phyloP scores from a whole-genome alignment of 2,797 vertebrate genomes.

The Botia kubotai region DNA sequence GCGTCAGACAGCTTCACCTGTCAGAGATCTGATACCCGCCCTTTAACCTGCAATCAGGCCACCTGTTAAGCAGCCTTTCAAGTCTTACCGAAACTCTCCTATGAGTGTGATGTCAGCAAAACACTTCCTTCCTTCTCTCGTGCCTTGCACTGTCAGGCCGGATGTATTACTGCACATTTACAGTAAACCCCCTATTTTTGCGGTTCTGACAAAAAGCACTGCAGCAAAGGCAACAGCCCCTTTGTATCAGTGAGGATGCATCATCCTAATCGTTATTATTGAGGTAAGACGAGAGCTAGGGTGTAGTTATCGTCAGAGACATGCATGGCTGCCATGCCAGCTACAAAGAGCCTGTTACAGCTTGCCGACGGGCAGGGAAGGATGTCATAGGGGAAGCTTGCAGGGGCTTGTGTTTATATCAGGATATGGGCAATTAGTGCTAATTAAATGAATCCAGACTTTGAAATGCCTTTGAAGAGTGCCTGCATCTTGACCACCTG shows the following conservation, averaged over 20 bases:
- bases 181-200: background rate
- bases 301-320: slow-evolving; percentile 14
- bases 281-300: slow-evolving; percentile 12
- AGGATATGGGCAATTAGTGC: background rate
- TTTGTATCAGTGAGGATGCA: background rate
- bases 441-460: slow-evolving; percentile 25
- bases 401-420: slow-evolving; percentile 14
- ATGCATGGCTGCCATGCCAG: slow-evolving; percentile 1
- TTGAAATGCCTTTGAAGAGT: background rate
- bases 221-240: background rate
- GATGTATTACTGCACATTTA: background rate
- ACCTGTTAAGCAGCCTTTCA: slow-evolving; percentile 14
- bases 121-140: background rate
- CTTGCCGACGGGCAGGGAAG: slow-evolving; percentile 25
- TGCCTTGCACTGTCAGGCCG: background rate
- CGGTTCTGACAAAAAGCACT: background rate
- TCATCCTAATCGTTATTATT: background rate
- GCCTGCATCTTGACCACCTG: background rate
- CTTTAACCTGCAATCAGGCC: background rate
- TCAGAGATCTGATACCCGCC: slow-evolving; percentile 4
- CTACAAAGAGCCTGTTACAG: slow-evolving; percentile 10
- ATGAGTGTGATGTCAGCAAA: background rate
- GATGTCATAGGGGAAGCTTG: slow-evolving; percentile 13
- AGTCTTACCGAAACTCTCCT: slow-evolving; percentile 7
- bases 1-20: background rate